Conservation (phyloP, 92 coral and sea anemone genomes). For the Siderastrea radians region DNA sequence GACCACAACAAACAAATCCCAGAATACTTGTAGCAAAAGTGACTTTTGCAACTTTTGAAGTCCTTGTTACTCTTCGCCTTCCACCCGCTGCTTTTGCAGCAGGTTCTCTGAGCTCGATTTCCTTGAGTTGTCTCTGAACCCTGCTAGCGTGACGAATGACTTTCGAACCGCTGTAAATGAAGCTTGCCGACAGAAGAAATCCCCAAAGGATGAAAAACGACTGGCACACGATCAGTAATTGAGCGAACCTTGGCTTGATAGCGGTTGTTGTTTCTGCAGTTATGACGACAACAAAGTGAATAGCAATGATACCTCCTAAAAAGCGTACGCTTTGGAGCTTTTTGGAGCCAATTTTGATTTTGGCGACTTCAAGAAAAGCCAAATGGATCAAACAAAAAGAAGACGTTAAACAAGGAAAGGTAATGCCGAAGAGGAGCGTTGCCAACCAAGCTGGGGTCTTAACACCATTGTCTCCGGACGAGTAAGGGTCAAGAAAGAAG, state of each 20-base stretch:
- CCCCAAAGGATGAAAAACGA: slow-evolving; percentile 81
- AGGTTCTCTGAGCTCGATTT: slow-evolving; percentile 2
- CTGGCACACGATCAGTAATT: slow-evolving; percentile 70
- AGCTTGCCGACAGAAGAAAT: slow-evolving; percentile 65
- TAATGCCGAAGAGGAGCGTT: slow-evolving; percentile 60
- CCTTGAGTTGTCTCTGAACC: slow-evolving; percentile 29
- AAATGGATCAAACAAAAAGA: slow-evolving; percentile 79
- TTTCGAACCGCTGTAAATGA: slow-evolving; percentile 81
- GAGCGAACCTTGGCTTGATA: slow-evolving; percentile 17
- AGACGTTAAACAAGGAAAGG: slow-evolving; percentile 84
- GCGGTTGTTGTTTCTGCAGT: slow-evolving; percentile 55
- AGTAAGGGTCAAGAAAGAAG: slow-evolving; percentile 78
- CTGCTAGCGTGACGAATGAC: slow-evolving; percentile 30
- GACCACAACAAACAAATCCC: slow-evolving; percentile 73
- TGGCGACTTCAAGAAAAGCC: slow-evolving; percentile 87
- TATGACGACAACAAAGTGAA: slow-evolving; percentile 69
- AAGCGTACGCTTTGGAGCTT: slow-evolving; percentile 68
- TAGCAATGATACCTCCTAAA: slow-evolving; percentile 55
- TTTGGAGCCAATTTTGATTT: slow-evolving; percentile 49
- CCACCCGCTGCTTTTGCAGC: background rate
- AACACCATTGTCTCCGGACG: slow-evolving; percentile 59
- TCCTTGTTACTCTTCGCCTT: slow-evolving; percentile 4
- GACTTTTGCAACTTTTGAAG: slow-evolving; percentile 79
- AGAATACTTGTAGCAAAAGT: slow-evolving; percentile 76
- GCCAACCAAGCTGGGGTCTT: slow-evolving; percentile 41